Percentiles rank a stretch among this genome's conserved stretches.
Evolutionary conservation across 2,797 vertebrate genomes (phyloP).

Genomic region (Anisognathus igniventris): DNA sequence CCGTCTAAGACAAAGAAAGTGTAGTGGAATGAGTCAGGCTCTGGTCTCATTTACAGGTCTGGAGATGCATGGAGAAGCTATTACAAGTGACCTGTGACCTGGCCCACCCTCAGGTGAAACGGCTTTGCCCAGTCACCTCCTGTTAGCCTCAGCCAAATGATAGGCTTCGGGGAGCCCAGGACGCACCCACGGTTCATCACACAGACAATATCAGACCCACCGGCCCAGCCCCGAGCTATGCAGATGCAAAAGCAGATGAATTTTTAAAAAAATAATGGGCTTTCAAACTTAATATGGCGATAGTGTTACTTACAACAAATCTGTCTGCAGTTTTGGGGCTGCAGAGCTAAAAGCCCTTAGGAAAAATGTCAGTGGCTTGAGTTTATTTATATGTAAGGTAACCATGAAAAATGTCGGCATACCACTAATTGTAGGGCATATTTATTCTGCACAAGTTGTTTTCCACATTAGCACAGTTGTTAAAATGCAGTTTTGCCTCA

Average conservation of each 20-base stretch:
- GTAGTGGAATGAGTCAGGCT: conserved; percentile 76
- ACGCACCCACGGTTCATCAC: conserved; percentile 59
- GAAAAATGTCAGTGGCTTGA: conserved; percentile 61
- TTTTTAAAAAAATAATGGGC: conserved; percentile 61
- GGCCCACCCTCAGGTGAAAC: conserved; percentile 82
- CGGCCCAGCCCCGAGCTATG: conserved; percentile 71
- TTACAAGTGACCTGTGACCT: conserved; percentile 83
- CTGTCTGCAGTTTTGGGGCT: conserved; percentile 58
- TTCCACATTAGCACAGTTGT: conserved; percentile 65
- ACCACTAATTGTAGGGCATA: conserved; percentile 64
- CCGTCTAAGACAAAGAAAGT: conserved; percentile 72
- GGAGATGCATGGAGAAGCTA: conserved; percentile 78
- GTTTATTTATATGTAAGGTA: conserved; percentile 68
- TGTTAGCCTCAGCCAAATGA: conserved; percentile 74
- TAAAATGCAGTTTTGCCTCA: conserved; percentile 61
- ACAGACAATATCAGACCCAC: conserved; percentile 58
- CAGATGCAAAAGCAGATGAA: conserved; percentile 75
- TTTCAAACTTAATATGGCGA: conserved; percentile 72
- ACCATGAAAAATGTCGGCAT: conserved; percentile 53
- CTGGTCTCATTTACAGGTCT: conserved; percentile 80
- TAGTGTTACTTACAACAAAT: conserved; percentile 71
- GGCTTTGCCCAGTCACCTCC: conserved; percentile 80
- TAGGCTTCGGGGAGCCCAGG: conserved; percentile 40
- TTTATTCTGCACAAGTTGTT: conserved; percentile 70
- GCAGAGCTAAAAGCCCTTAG: conserved; percentile 61